Base-by-base conservation (phyloP, 2,113 vertebrate genomes). In the Condylura cristata region DNA sequence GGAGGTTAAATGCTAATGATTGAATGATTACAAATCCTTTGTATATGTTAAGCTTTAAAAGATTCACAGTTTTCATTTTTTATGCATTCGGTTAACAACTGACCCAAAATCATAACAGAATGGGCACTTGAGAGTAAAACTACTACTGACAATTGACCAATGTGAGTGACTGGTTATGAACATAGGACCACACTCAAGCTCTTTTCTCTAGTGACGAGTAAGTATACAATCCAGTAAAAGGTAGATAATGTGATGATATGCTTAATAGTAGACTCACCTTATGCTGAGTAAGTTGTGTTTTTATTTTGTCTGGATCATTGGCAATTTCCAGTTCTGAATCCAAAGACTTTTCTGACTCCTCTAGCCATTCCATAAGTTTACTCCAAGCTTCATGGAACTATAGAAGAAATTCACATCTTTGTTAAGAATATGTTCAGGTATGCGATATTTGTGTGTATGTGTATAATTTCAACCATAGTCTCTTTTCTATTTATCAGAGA, bases 271-370 rank as follows among this genome's bases (percentile, higher is more conserved):
- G 5, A 97, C 98, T 98, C 95, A 99, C 99, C 99, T 99, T 99
- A 98, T 99, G 99, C 96, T 99, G 99, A 10, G 97, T 74, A 12
- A 99, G 98, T 93, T 99, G 99, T 46, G 96, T 98, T 98, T 99
- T 99, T 97, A 99, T 99, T 98, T 99, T 99, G 97, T 99, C 99
- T 37, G 99, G 99, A 93, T 99, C 99, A 66, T 99, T 99, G 94
- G 99, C 99, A 56, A 99, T 99, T 98, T 99, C 99, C 97, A 99
- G 98, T 89, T 99, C 99, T 0, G 99, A 98, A 97, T 99, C 99
- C 98, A 99, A 97, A 87, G 98, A 97, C 78, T 98, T 99, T 97
- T 99, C 99, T 1, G 99, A 99, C 89, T 99, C 99, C 56, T 99
- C 99, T 26, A 99, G 96, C 99, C 99, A 99, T 82, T 99, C 99